phyloP scores from a whole-genome alignment of 2,888 invertebrate genomes.

The Toxonevra muliebris region DNA sequence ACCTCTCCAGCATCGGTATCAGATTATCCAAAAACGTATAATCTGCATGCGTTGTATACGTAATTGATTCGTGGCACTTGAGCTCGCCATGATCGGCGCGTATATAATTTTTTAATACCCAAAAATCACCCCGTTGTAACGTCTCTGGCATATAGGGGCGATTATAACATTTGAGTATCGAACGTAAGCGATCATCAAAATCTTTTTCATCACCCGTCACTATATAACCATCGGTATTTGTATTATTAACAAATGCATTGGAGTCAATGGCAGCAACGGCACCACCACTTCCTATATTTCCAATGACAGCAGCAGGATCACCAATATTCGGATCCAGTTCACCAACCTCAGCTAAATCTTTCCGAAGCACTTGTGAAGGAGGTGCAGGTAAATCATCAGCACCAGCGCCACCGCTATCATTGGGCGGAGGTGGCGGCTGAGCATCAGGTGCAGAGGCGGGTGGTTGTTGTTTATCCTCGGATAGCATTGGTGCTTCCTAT shows the following conservation, averaged over 20 bases:
- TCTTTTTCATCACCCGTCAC: constrained; percentile 63
- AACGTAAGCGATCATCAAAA: constrained; percentile 62
- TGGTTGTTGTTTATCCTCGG: constrained; percentile 47
- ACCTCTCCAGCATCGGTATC: constrained; percentile 81
- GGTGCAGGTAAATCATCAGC: constrained; percentile 20
- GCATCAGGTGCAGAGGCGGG: constrained; percentile 12
- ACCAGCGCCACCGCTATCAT: constrained; percentile 42
- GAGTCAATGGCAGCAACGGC: constrained; percentile 33
- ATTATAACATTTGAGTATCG: constrained; percentile 71
- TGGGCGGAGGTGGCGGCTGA: constrained; percentile 35
- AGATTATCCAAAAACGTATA: constrained; percentile 91
- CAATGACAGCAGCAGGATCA: constrained; percentile 47
- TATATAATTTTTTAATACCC: constrained; percentile 89
- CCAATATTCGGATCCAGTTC: constrained; percentile 44
- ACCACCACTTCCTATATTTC: constrained; percentile 46
- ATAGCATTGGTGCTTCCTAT: neutral
- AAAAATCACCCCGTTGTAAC: constrained; percentile 81
- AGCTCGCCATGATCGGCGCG: constrained; percentile 75
- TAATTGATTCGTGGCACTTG: constrained; percentile 84
- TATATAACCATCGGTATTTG: constrained; percentile 57
- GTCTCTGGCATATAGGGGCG: constrained; percentile 70
- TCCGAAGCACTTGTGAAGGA: constrained; percentile 17
- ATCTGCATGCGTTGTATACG: constrained; percentile 92
- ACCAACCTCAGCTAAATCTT: constrained; percentile 4
- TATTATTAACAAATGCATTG: constrained; percentile 52